Evolutionary conservation across 2,113 vertebrate genomes (phyloP), one percentile per base, ranked within the genome.

Genomic region (Scomber scombrus): DNA sequence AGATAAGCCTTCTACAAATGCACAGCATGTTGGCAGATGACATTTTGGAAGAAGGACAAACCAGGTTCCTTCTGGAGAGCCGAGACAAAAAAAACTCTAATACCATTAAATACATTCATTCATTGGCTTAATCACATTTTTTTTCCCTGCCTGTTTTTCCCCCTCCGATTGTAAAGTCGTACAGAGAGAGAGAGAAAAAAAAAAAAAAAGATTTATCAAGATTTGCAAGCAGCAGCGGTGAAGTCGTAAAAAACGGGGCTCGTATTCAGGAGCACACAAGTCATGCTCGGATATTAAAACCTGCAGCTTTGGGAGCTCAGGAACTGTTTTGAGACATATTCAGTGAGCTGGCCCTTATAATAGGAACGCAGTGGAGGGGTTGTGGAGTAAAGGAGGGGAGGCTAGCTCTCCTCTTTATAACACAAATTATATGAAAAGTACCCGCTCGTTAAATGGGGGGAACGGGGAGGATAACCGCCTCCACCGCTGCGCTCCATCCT

Each of bases 21-120:
- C 56, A 18, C 7, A 50, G 65, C 71, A 15, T n/a, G 31, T 71
- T 71, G 62, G 73, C 83, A 81, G 76, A 80, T 90, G 89, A 86
- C 85, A 85, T 89, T 89, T 89, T 84, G 75, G 56, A 70, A 69
- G 75, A 68, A 51, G 70, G 12, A 69, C 74, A 26, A 49, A 61
- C 26, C 62, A 70, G 75, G 55, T 80, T 78, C 78, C 54, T 75
- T 51, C 51, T 77, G 23, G 62, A 83, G 67, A 67, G 72, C 46
- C 54, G 46, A 55, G 50, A 15, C 45, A 50, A 45, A 71, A 63
- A 52, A 65, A 71, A 31, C 66, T n/a, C n/a, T n/a, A 6, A 66
- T 46, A 21, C 23, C 68, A 78, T 81, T 56, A 74, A 16, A 34
- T 29, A 60, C 82, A 71, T 43, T 68, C 26, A 80, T 72, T 86